These are phyloP conservation scores for Lamprologus callipterus DNA, from an alignment of 2,113 vertebrate species.

Conservation along the genomic window DNA sequence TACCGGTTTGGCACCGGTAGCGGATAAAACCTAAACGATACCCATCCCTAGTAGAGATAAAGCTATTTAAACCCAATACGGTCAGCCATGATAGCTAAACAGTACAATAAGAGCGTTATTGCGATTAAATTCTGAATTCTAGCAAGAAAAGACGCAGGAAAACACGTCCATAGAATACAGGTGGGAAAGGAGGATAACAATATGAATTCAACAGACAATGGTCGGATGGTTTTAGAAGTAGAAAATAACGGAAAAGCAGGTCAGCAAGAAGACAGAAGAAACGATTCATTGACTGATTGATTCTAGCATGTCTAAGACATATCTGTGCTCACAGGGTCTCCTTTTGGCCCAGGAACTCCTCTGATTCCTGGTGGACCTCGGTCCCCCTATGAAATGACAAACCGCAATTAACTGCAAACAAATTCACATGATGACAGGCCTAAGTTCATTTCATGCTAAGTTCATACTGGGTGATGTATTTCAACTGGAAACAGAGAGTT, in stretches of 20 bases:
- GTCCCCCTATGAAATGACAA: conserved; percentile 68
- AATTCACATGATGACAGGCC: background rate
- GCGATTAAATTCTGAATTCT: background rate
- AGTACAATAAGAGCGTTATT: background rate
- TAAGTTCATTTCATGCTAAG: background rate
- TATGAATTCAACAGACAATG: background rate
- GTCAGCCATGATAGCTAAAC: background rate
- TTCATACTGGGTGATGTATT: background rate
- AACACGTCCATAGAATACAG: rapidly evolving
- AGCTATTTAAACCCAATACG: rapidly evolving
- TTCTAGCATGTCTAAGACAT: background rate
- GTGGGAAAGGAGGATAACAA: background rate
- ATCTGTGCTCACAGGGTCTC: conserved; percentile 79
- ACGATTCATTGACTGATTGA: background rate
- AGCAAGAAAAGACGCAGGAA: background rate
- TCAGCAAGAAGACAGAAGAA: background rate
- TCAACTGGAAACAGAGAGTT: background rate
- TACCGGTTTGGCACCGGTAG: too few species aligned
- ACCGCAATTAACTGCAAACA: background rate
- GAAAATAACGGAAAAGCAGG: background rate
- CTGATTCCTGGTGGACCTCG: conserved; percentile 80
- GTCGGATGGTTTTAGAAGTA: background rate
- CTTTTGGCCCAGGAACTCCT: conserved; percentile 86
- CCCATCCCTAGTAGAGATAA: too few species aligned
- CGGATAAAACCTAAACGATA: too few species aligned